Conservation (phyloP, 2,113 vertebrate species). For the Poecile atricapillus region DNA sequence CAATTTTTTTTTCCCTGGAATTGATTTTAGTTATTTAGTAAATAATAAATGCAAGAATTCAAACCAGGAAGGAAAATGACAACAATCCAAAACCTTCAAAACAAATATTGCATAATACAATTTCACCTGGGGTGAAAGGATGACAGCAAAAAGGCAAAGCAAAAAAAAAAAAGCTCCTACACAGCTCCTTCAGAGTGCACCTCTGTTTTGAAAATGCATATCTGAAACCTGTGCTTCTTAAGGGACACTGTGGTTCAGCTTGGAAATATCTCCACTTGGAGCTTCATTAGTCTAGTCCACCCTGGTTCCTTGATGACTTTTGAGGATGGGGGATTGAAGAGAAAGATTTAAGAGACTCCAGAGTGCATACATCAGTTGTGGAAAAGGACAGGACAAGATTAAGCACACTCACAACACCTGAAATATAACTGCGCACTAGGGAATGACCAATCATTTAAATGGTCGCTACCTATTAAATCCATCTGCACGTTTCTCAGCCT, state of each 20-base stretch:
- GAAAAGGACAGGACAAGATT: constrained; percentile 40
- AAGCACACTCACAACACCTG: constrained; percentile 53
- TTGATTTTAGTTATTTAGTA: background rate
- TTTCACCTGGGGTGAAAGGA: background rate
- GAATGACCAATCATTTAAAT: constrained; percentile 60
- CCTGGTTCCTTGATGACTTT: background rate
- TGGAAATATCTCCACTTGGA: background rate
- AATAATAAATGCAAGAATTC: background rate
- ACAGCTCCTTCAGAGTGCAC: background rate
- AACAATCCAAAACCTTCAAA: background rate
- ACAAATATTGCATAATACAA: background rate
- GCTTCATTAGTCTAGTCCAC: background rate
- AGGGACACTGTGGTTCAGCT: background rate
- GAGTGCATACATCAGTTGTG: background rate
- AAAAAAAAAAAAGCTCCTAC: background rate
- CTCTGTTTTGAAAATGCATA: background rate
- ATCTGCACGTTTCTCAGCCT: constrained; percentile 42
- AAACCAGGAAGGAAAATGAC: background rate
- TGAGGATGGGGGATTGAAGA: background rate
- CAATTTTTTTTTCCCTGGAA: background rate
- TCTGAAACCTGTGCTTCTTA: background rate
- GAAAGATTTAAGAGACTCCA: constrained; percentile 29
- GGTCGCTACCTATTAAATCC: constrained; percentile 62
- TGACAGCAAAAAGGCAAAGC: background rate
- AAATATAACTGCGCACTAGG: constrained; percentile 24